Conservation (phyloP, 2,888 invertebrate genomes). For the Clostera curtula region DNA sequence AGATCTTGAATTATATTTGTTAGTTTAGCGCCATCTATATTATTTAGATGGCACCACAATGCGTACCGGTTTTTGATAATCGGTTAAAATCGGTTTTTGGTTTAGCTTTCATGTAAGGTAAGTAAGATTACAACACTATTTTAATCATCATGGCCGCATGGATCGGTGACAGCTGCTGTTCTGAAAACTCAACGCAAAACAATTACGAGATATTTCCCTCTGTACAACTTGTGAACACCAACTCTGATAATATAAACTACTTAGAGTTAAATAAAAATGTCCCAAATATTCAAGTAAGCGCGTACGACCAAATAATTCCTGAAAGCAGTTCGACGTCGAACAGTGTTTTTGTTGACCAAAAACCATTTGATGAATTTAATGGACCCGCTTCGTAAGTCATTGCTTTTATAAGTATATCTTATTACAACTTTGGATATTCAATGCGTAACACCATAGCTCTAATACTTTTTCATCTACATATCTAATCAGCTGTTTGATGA, state of each 20-base stretch:
- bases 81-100: constrained; percentile 25
- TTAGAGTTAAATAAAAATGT: constrained; percentile 20
- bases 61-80: constrained; percentile 11
- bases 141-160: constrained; percentile 58
- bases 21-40: constrained; percentile 49
- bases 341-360: too few relatives aligned
- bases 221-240: constrained; percentile 18
- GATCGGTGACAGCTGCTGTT: constrained; percentile 42
- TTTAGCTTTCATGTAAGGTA: constrained; percentile 11
- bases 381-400: constrained; percentile 36
- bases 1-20: constrained; percentile 32
- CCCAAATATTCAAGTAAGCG: constrained; percentile 20
- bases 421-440: too few relatives aligned
- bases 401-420: constrained; percentile 2
- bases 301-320: constrained; percentile 19
- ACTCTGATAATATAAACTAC: constrained; percentile 20
- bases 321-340: constrained; percentile 30
- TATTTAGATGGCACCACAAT: too few relatives aligned
- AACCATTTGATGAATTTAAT: constrained; percentile 28
- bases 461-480: constrained; percentile 16
- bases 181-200: constrained; percentile 23
- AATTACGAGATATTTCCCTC: constrained; percentile 12
- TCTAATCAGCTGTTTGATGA: constrained; percentile 70
- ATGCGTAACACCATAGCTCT: constrained; percentile 14
- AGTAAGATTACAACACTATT: constrained; percentile 26